Percentiles rank a stretch among this genome's conserved stretches.
These are phyloP conservation scores for Gouania willdenowi DNA, from an alignment of 2,797 vertebrate species.

Conservation along the genomic window DNA sequence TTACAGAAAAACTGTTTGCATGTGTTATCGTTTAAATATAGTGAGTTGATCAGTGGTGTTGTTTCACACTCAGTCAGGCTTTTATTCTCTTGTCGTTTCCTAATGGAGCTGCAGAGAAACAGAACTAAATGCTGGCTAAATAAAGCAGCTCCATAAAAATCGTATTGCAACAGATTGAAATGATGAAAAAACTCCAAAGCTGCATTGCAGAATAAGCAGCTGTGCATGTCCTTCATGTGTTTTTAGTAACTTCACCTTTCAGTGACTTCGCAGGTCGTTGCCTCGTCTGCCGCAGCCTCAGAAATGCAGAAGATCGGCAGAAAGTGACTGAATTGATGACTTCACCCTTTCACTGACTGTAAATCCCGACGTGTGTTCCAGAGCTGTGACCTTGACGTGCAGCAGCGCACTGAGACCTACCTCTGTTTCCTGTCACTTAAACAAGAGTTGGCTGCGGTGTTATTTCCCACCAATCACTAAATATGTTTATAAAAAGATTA, in stretches of 20 bases:
- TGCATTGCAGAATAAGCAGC: too few relatives aligned
- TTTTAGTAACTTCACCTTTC: conserved; percentile 2
- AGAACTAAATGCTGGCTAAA: too few relatives aligned
- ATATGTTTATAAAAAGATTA: neutral
- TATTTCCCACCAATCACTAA: neutral
- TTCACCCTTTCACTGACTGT: neutral
- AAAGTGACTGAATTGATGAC: neutral
- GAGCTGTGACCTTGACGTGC: conserved; percentile 1
- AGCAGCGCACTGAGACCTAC: conserved; percentile 6
- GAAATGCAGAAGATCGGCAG: neutral
- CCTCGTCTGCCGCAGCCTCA: neutral
- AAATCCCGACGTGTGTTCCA: conserved; percentile 1
- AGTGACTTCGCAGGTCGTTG: conserved; percentile 9
- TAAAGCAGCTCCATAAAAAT: too few relatives aligned
- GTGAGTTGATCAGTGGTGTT: too few relatives aligned
- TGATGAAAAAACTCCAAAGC: too few relatives aligned
- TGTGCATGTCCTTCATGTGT: too few relatives aligned
- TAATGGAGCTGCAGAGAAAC: too few relatives aligned
- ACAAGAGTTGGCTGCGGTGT: neutral
- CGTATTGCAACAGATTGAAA: too few relatives aligned
- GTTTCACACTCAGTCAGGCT: too few relatives aligned
- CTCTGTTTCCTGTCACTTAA: neutral
- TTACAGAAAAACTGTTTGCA: too few relatives aligned
- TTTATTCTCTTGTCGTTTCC: too few relatives aligned
- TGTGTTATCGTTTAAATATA: too few relatives aligned